phyloP scores from a whole-genome alignment of 2,113 vertebrate genomes.

The Hippolais icterina region DNA sequence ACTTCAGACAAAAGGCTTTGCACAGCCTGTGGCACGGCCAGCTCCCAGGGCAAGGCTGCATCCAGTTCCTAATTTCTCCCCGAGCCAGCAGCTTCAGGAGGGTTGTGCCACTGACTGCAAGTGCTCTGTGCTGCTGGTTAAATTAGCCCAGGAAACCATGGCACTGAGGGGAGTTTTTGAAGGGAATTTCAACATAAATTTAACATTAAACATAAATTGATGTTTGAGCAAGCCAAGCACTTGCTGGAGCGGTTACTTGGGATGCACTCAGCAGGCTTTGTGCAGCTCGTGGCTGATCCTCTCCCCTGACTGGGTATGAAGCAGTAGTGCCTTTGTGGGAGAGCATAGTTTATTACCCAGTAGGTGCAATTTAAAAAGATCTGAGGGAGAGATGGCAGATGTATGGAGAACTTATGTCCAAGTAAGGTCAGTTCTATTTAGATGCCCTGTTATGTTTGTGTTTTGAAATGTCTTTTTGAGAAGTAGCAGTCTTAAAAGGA shows the following conservation, averaged over 20 bases:
- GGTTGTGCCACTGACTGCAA: not conserved
- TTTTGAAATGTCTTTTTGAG: constrained; percentile 40
- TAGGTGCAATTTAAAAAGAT: constrained; percentile 45
- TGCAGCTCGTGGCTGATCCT: not conserved
- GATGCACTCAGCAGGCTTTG: not conserved
- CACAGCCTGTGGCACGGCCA: not conserved
- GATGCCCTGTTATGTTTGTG: constrained; percentile 18
- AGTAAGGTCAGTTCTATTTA: constrained; percentile 44
- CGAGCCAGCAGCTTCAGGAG: not conserved
- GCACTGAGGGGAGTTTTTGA: not conserved
- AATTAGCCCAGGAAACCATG: not conserved
- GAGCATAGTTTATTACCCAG: constrained; percentile 41
- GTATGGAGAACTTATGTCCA: not conserved
- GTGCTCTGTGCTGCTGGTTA: not conserved
- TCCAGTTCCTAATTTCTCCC: not conserved
- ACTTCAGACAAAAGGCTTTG: rapidly evolving
- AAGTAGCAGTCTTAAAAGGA: not conserved
- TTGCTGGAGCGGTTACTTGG: not conserved
- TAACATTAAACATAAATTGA: not conserved
- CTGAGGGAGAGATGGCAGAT: constrained; percentile 23
- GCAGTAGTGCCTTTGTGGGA: not conserved
- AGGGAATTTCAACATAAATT: not conserved
- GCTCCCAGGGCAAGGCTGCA: not conserved
- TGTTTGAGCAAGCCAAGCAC: not conserved
- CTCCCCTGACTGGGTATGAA: not conserved